Evolutionary conservation across 2,113 vertebrate species (phyloP).

Genomic region (Pitta sordida): DNA sequence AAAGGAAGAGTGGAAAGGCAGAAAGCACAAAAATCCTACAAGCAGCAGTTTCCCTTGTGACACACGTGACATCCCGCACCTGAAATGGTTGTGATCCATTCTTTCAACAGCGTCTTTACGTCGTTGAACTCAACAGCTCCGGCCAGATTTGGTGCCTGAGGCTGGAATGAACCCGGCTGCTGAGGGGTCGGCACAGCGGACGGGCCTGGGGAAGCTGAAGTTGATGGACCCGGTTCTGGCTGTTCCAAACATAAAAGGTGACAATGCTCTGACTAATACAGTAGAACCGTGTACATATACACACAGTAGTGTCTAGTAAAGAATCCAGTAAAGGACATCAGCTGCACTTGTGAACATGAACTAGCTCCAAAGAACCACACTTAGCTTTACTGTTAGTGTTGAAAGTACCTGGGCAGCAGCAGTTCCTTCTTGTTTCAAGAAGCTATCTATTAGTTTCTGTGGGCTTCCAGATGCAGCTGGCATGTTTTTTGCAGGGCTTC

Average conservation of each 20-base stretch:
- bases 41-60: neutral
- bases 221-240: constrained; percentile 77
- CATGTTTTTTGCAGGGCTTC: constrained; percentile 78
- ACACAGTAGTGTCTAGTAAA: neutral
- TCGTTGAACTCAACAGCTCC: constrained; percentile 91
- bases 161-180: constrained; percentile 23
- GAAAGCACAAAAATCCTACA: neutral
- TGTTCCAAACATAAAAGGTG: constrained; percentile 36
- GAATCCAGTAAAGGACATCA: neutral
- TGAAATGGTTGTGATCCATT: constrained; percentile 96
- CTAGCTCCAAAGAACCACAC: neutral
- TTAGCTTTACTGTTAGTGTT: neutral
- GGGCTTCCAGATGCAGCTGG: constrained; percentile 65
- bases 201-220: constrained; percentile 62
- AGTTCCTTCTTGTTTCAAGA: constrained; percentile 74
- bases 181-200: constrained; percentile 41
- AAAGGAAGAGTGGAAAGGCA: neutral
- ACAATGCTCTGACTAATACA: neutral
- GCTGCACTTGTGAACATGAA: neutral
- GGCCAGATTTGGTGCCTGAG: constrained; percentile 83
- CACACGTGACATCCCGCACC: constrained; percentile 31
- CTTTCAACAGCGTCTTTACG: constrained; percentile 86
- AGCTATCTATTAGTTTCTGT: constrained; percentile 75
- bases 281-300: neutral
- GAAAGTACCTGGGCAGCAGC: constrained; percentile 75